Percentiles rank a stretch among this genome's conserved stretches.
These are phyloP conservation scores for Aphidius ervi DNA, from an alignment of 1,140 invertebrate species.

Conservation along the genomic window DNA sequence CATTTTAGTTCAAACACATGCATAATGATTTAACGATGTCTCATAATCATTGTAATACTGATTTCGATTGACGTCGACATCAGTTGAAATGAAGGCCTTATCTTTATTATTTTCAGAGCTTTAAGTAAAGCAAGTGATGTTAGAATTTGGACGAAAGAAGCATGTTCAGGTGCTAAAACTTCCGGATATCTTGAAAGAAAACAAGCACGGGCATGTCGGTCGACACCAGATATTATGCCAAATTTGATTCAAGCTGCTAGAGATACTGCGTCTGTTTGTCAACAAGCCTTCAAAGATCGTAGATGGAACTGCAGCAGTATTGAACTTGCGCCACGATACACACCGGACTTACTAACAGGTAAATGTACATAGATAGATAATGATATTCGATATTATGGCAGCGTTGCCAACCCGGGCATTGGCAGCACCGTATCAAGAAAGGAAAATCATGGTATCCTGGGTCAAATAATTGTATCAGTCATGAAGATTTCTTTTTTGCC, in stretches of 20 bases:
- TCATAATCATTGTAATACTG: no score
- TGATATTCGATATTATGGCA: no score
- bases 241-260: conserved; percentile 68
- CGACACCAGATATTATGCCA: conserved; percentile 67
- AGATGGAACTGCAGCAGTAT: conserved; percentile 85
- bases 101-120: conserved; percentile 30
- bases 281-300: conserved; percentile 65
- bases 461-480: no score
- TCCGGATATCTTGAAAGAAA: conserved; percentile 57
- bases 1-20: no score
- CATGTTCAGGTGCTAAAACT: conserved; percentile 54
- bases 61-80: no score
- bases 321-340: conserved; percentile 64
- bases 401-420: no score
- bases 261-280: conserved; percentile 66
- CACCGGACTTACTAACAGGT: conserved; percentile 75
- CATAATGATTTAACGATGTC: no score
- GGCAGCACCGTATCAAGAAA: no score
- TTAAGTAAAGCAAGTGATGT: conserved; percentile 41
- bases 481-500: no score
- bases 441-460: no score
- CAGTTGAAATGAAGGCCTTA: no score
- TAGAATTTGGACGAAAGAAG: conserved; percentile 45
- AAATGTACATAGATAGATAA: neutral
- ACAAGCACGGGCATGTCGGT: conserved; percentile 64